These are phyloP conservation scores for Isoperla grammatica DNA, from an alignment of 2,888 invertebrate genomes.

Conservation along the genomic window DNA sequence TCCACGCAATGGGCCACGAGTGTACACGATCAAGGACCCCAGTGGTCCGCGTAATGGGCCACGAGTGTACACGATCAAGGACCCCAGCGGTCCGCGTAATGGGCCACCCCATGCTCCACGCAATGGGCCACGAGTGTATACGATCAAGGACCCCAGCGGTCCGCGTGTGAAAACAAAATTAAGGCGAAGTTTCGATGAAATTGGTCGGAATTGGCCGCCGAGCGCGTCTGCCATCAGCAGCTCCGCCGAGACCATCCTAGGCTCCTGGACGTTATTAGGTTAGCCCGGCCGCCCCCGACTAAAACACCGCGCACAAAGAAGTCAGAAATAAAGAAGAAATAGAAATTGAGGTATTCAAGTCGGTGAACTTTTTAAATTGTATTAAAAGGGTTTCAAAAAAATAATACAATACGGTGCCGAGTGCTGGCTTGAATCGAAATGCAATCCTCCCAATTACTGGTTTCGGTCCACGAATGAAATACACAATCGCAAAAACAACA, in stretches of 20 bases:
- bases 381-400: too few species aligned
- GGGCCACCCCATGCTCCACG: too few species aligned
- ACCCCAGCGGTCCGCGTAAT: neutral
- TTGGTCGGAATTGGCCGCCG: slow-evolving; percentile 55
- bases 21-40: neutral
- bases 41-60: slow-evolving; percentile 35
- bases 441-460: too few species aligned
- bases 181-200: slow-evolving; percentile 53
- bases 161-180: slow-evolving; percentile 51
- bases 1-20: neutral
- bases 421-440: too few species aligned
- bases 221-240: slow-evolving; percentile 36
- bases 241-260: slow-evolving; percentile 43
- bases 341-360: too few species aligned
- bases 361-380: too few species aligned
- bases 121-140: neutral
- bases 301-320: neutral
- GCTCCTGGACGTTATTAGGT: slow-evolving; percentile 43
- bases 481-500: too few species aligned
- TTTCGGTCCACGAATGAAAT: too few species aligned
- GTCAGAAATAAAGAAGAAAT: neutral
- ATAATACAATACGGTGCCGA: too few species aligned
- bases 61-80: neutral
- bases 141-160: neutral
- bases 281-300: slow-evolving; percentile 1